Base-by-base conservation (phyloP, 2,113 vertebrate species). In the Diadophis punctatus region DNA sequence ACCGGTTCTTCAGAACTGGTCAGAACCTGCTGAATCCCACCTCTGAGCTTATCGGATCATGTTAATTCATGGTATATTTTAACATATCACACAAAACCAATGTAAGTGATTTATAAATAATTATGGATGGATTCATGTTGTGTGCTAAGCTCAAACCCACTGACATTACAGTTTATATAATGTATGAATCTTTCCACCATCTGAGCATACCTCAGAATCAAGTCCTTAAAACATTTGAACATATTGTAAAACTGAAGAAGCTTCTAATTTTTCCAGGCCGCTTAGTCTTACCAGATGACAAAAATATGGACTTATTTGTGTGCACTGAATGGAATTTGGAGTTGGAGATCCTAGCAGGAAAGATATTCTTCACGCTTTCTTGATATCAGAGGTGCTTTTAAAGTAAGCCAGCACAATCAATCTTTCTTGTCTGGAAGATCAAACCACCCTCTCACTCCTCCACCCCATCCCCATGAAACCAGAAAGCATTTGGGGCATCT, bases 401-500 rank as follows among this genome's bases (percentile, higher is more conserved):
- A 68, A 92, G n/a, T 46, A 89, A 84, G 16, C 34, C 14, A 52
- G 58, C 39, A 63, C 8, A 80, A 30, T n/a, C 74, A 53, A 8
- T 58, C 63, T 85, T 89, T 84, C 39, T 58, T 88, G 86, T 49
- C 30, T 68, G 18, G 68, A 60, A 88, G 58, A 86, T 46, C 56
- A 52, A 52, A 68, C 34, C 39, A 58, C 27, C 20, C 9, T 84
- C 43, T 89, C 39, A 49, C 49, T n/a, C 68, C 68, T 90, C 74
- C 51, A 87, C 92, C 49, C 55, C 86, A 92, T 80, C 18, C 68
- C 68, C 93, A 55, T 53, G 68, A 53, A 68, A 89, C 58, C 90
- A 56, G 91, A 92, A 93, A 16, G 93, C 10, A 90, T 93, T 92
- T 93, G 93, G 90, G 94, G 93, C 49, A 4, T 46, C 27, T 93